Evolutionary conservation across 2,113 vertebrate species (phyloP).

Genomic region (Gulo gulo): DNA sequence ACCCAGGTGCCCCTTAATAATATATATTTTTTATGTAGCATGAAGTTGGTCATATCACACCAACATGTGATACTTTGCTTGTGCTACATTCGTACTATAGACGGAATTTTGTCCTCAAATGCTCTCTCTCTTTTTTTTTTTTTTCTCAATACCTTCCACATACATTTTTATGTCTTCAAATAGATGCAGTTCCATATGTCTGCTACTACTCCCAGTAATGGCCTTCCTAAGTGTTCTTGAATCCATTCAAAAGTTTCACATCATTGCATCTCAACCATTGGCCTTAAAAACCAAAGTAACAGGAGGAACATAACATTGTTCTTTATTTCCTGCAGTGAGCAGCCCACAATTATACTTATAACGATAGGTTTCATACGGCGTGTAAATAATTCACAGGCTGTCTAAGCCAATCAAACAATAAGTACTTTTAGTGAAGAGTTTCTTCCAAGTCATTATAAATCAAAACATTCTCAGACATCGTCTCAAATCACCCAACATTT

Average conservation of each 20-base stretch:
- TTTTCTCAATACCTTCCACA: not conserved
- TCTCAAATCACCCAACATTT: not conserved
- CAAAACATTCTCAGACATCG: not conserved
- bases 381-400: rapidly evolving
- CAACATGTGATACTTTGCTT: not conserved
- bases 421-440: not conserved
- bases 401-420: too few species aligned
- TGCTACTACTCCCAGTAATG: too few species aligned
- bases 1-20: not conserved
- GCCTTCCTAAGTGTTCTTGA: not conserved
- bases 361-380: not conserved
- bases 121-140: too few species aligned
- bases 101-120: not conserved
- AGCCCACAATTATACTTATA: too few species aligned
- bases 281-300: not conserved
- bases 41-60: not conserved
- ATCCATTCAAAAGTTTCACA: not conserved
- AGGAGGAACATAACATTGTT: not conserved
- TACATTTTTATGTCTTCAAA: not conserved
- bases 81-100: not conserved
- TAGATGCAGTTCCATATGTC: too few species aligned
- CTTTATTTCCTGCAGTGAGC: not conserved
- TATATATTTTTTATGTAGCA: not conserved
- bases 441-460: not conserved
- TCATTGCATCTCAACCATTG: not conserved